Evolutionary conservation across 2,113 vertebrate genomes (phyloP).

Genomic region (Myrmecobius fasciatus): DNA sequence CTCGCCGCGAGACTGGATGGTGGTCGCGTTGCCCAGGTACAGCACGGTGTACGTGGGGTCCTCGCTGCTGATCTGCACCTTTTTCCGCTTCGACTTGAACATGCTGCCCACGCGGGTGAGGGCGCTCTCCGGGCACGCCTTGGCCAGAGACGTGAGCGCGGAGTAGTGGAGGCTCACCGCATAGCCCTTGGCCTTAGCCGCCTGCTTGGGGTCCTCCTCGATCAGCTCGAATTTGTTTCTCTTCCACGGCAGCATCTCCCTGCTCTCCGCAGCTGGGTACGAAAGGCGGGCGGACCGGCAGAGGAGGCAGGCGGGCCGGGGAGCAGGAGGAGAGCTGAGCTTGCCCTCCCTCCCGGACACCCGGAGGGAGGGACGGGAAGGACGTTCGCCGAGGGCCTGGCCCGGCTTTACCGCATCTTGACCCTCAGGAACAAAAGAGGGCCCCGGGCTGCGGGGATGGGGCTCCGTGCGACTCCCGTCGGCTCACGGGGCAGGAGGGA

Average conservation of each 20-base stretch:
- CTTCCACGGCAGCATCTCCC: slow-evolving; percentile 97
- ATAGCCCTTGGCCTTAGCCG: slow-evolving; percentile 95
- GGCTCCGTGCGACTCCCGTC: background rate
- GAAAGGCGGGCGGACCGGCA: slow-evolving; percentile 71
- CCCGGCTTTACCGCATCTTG: background rate
- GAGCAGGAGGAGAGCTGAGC: background rate
- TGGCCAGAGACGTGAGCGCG: slow-evolving; percentile 90
- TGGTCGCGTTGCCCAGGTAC: slow-evolving; percentile 97
- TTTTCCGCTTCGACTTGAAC: slow-evolving; percentile 90
- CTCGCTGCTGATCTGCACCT: slow-evolving; percentile 92
- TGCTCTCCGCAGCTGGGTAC: slow-evolving; percentile 77
- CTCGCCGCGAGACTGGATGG: slow-evolving; percentile 97
- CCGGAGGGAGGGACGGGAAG: background rate
- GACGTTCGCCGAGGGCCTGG: background rate
- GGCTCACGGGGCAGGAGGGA: background rate
- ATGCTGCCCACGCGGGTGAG: slow-evolving; percentile 89
- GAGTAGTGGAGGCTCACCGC: slow-evolving; percentile 95
- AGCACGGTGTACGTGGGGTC: slow-evolving; percentile 97
- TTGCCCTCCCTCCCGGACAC: background rate
- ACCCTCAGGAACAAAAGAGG: background rate
- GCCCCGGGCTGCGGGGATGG: background rate
- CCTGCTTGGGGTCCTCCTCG: slow-evolving; percentile 89
- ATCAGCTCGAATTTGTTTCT: slow-evolving; percentile 97
- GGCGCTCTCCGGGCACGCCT: slow-evolving; percentile 92
- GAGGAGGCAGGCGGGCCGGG: slow-evolving; percentile 41